phyloP scores from a whole-genome alignment of 2,113 vertebrate species.

The Archocentrus centrarchus region DNA sequence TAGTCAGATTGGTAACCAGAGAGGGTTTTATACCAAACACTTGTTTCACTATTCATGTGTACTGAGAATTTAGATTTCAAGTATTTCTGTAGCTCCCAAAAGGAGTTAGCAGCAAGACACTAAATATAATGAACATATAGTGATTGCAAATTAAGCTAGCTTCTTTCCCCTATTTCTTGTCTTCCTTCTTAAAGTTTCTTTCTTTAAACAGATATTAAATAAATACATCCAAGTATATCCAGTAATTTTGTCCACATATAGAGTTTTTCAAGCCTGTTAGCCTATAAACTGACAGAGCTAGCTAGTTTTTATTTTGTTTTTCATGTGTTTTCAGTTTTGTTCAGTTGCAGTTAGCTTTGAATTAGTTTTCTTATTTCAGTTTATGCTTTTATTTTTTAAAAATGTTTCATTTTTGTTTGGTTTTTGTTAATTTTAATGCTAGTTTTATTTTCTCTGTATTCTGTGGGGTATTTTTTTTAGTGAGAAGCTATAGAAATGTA shows the following conservation, averaged over 20 bases:
- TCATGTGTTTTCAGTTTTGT: background rate
- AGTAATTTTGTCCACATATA: too few species aligned
- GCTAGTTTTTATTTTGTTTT: background rate
- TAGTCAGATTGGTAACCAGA: conserved; percentile 52
- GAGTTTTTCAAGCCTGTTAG: background rate
- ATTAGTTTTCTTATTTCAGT: background rate
- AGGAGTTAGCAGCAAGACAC: background rate
- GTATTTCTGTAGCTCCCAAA: background rate
- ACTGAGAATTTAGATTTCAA: conserved; percentile 7
- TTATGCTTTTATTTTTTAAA: background rate
- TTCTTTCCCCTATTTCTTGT: background rate
- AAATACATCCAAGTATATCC: too few species aligned
- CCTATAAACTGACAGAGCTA: background rate
- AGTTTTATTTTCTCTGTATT: background rate
- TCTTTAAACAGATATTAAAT: background rate
- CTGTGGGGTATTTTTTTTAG: background rate
- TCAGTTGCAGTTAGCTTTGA: background rate
- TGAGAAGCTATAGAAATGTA: background rate
- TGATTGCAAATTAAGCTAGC: background rate
- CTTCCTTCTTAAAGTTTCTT: background rate
- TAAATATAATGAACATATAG: background rate
- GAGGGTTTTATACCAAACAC: conserved; percentile 28
- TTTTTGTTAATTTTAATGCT: background rate
- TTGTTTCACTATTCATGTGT: conserved; percentile 13
- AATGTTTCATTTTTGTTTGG: background rate